Evolutionary conservation across 2,113 vertebrate genomes (phyloP).

Genomic region (Phycodurus eques): DNA sequence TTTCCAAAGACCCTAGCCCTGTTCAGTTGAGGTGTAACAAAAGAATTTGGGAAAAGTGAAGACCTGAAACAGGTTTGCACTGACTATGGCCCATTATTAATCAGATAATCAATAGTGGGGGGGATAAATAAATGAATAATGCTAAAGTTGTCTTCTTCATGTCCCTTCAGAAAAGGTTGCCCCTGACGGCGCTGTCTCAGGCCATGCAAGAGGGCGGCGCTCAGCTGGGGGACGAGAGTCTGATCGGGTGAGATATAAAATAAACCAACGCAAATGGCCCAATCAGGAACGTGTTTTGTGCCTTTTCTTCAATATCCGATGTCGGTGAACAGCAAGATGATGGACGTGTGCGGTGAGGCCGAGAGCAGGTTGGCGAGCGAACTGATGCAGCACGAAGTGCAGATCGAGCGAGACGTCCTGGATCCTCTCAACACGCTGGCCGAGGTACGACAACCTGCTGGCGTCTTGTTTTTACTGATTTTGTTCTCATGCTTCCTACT

Average conservation of each 20-base stretch:
- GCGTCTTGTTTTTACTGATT: background rate
- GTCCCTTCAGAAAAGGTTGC: conserved; percentile 84
- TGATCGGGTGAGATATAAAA: conserved; percentile 81
- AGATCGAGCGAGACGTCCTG: conserved; percentile 85
- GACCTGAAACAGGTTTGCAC: too few relatives aligned
- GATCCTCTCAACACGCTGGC: conserved; percentile 87
- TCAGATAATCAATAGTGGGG: too few relatives aligned
- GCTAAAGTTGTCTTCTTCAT: conserved; percentile 9
- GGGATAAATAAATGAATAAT: too few relatives aligned
- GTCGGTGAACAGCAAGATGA: conserved; percentile 82
- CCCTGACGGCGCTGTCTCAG: conserved; percentile 85
- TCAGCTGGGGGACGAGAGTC: conserved; percentile 86
- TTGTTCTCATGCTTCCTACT: background rate
- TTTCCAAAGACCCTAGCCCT: too few relatives aligned
- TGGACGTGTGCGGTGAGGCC: conserved; percentile 88
- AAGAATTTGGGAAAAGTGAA: too few relatives aligned
- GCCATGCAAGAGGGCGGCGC: conserved; percentile 84
- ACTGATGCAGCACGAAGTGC: conserved; percentile 86
- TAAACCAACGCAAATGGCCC: background rate
- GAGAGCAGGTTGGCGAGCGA: conserved; percentile 86
- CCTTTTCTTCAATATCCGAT: conserved; percentile 8
- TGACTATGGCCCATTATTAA: too few relatives aligned
- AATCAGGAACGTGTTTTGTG: background rate
- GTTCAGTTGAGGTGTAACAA: too few relatives aligned
- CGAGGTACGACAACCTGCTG: conserved; percentile 74